A percentile compares a stretch with the other conserved stretches of the same genome.
Evolutionary conservation across 2,113 vertebrate species (phyloP).

Genomic region (Seriola aureovittata): DNA sequence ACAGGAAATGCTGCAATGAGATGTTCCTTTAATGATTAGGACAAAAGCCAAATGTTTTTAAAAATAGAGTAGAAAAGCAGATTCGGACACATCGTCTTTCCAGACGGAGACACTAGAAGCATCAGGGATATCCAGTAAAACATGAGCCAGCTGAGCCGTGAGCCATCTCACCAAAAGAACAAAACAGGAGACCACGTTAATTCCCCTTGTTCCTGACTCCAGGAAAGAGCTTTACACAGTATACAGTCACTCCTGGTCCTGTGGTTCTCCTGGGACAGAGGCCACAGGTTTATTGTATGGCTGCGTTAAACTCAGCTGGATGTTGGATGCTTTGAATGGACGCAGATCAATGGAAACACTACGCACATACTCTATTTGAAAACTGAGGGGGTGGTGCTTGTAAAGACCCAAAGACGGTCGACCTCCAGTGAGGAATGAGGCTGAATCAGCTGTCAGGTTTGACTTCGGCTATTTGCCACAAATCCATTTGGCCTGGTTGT

Average conservation of each 20-base stretch:
- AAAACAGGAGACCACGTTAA: constrained; percentile 11
- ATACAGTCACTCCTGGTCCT: constrained; percentile 16
- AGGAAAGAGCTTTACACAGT: constrained; percentile 44
- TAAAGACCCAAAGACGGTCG: constrained; percentile 56
- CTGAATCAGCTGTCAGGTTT: constrained; percentile 44
- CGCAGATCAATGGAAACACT: constrained; percentile 62
- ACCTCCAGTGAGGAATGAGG: constrained; percentile 39
- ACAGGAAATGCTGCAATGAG: constrained; percentile 18
- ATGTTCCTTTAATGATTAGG: not conserved
- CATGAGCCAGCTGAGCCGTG: constrained; percentile 52
- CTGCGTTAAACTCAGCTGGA: constrained; percentile 40
- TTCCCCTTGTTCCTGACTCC: constrained; percentile 44
- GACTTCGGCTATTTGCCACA: not conserved
- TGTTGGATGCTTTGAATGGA: constrained; percentile 50
- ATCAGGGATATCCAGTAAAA: constrained; percentile 62
- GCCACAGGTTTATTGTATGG: constrained; percentile 13
- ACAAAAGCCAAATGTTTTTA: not conserved
- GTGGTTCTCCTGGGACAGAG: constrained; percentile 23
- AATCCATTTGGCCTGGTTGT: not conserved
- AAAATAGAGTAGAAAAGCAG: constrained; percentile 15
- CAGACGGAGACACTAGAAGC: constrained; percentile 24
- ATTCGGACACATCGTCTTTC: constrained; percentile 39
- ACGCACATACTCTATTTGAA: constrained; percentile 53
- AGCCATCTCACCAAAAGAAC: constrained; percentile 56
- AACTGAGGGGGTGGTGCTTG: constrained; percentile 57